Evolutionary conservation across 2,797 vertebrate genomes (phyloP).

Genomic region (Danio kyathit): DNA sequence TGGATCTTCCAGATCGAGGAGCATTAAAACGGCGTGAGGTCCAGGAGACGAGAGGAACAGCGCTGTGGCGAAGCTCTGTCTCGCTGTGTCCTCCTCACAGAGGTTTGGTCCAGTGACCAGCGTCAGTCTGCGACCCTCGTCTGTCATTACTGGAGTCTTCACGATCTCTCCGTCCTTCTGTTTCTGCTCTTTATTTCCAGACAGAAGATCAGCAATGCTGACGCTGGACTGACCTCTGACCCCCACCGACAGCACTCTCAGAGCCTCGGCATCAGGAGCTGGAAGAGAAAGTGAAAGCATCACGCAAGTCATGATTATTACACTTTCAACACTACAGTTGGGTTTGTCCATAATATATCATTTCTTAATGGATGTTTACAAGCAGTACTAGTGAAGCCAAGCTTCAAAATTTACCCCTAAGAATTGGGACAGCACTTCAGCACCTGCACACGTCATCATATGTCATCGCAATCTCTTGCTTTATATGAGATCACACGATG

Average conservation of each 20-base stretch:
- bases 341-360: too few species aligned
- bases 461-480: too few species aligned
- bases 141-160: constrained; percentile 12
- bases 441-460: too few species aligned
- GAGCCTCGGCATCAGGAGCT: too few species aligned
- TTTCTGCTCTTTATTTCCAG: not conserved
- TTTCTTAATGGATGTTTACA: too few species aligned
- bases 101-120: constrained; percentile 32
- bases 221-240: not conserved
- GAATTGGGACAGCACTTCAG: too few species aligned
- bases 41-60: constrained; percentile 23
- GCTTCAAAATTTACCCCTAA: too few species aligned
- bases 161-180: constrained; percentile 4
- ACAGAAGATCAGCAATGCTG: constrained; percentile 9
- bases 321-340: too few species aligned
- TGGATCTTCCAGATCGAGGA: constrained; percentile 17
- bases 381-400: too few species aligned
- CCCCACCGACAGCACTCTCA: constrained; percentile 24
- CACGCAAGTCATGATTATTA: too few species aligned
- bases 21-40: constrained; percentile 32
- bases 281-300: too few species aligned
- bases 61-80: constrained; percentile 13
- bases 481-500: too few species aligned
- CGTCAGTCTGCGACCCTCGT: constrained; percentile 5
- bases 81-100: constrained; percentile 10